Evolutionary conservation across 2,797 vertebrate genomes (phyloP).

Genomic region (Anolis apletophallus): DNA sequence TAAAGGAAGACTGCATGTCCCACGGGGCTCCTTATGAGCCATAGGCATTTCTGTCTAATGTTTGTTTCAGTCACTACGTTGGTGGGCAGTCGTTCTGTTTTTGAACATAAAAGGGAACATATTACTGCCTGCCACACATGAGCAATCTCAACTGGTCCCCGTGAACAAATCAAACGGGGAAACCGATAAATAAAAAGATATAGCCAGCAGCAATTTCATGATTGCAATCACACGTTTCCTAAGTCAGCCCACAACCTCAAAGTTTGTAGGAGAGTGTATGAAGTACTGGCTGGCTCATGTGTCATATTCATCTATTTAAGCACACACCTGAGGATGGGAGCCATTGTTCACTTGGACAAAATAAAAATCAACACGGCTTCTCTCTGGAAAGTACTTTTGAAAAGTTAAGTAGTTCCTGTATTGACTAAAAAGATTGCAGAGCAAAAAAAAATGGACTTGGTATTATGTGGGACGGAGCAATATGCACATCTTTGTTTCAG

Average conservation of each 20-base stretch:
- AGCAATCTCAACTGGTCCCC: too few relatives aligned
- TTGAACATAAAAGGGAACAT: neutral
- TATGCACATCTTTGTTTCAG: neutral
- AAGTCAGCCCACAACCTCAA: neutral
- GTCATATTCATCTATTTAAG: neutral
- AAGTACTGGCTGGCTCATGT: neutral
- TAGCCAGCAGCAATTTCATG: neutral
- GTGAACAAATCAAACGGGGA: neutral
- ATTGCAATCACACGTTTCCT: neutral
- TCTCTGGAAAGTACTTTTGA: constrained; percentile 45
- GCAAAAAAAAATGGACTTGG: neutral
- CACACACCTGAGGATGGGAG: neutral
- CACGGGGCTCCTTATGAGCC: neutral
- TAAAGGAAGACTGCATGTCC: neutral
- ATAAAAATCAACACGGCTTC: neutral
- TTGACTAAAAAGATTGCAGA: constrained; percentile 48
- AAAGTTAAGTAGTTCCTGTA: constrained; percentile 56
- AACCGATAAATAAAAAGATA: too few relatives aligned
- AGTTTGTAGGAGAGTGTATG: neutral
- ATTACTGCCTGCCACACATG: neutral
- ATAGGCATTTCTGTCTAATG: neutral
- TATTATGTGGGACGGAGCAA: neutral
- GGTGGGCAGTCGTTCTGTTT: too few relatives aligned
- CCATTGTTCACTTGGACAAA: neutral
- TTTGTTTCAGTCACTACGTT: neutral